These are phyloP conservation scores for Tupaia tana DNA, from an alignment of 2,113 vertebrate species.

Conservation along the genomic window DNA sequence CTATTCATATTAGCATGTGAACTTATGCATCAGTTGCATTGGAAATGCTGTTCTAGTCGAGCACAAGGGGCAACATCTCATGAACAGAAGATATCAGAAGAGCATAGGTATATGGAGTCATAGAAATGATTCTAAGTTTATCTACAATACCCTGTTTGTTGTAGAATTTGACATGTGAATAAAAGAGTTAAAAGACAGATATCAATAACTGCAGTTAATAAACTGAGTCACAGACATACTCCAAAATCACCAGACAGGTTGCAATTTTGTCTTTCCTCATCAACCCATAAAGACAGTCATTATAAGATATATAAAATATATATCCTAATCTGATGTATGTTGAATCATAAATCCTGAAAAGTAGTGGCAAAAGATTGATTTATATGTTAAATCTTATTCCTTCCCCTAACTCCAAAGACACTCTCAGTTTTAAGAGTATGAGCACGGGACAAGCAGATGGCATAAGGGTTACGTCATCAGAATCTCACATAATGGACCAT, in stretches of 20 bases:
- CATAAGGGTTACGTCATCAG: no score
- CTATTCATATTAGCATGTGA: neutral
- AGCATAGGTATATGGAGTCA: constrained; percentile 14
- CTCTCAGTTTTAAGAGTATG: neutral
- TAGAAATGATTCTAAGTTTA: constrained; percentile 40
- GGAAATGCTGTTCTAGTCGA: constrained; percentile 34
- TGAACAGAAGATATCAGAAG: constrained; percentile 46
- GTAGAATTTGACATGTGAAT: constrained; percentile 29
- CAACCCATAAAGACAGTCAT: neutral
- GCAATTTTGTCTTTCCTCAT: neutral
- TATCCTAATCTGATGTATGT: neutral
- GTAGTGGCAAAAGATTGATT: neutral
- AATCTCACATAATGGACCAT: no score
- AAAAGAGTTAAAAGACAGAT: neutral
- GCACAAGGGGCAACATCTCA: neutral
- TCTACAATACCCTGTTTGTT: constrained; percentile 6
- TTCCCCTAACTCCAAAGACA: neutral
- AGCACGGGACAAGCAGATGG: no score
- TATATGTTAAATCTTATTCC: neutral
- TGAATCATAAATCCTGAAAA: neutral
- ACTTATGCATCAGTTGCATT: constrained; percentile 42
- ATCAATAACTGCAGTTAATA: neutral
- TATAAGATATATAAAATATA: neutral
- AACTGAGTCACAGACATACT: constrained; percentile 7
- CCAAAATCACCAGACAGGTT: neutral